Evolutionary conservation across 2,113 vertebrate species (phyloP).

Genomic region (Sturnus vulgaris): DNA sequence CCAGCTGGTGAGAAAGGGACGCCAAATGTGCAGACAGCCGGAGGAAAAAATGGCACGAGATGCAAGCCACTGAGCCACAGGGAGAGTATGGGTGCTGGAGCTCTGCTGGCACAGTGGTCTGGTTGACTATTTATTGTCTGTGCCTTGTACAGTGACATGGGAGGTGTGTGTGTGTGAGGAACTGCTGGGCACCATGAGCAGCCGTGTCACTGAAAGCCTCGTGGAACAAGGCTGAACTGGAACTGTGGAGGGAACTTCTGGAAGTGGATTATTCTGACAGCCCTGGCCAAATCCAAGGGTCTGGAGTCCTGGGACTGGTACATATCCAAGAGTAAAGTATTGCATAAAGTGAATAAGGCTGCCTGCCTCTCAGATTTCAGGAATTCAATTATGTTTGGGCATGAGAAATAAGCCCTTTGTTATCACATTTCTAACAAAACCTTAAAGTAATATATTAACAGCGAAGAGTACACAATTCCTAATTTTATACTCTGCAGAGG

Average conservation of each 20-base stretch:
- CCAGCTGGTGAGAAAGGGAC: neutral
- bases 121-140: neutral
- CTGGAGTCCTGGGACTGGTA: neutral
- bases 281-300: neutral
- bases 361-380: neutral
- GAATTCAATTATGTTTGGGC: neutral
- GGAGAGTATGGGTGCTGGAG: neutral
- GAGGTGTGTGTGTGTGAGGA: neutral
- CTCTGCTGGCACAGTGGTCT: neutral
- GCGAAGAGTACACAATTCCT: neutral
- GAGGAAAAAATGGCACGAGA: neutral
- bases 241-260: neutral
- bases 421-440: neutral
- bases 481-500: neutral
- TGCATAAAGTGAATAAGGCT: neutral
- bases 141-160: rapidly evolving
- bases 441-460: neutral
- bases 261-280: neutral
- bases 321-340: neutral
- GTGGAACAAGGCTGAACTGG: neutral
- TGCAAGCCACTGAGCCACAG: neutral
- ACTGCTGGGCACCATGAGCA: neutral
- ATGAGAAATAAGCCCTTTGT: neutral
- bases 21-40: neutral
- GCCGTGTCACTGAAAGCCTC: neutral